phyloP scores from a whole-genome alignment of 2,113 vertebrate species.

The Chloropsis cyanopogon region DNA sequence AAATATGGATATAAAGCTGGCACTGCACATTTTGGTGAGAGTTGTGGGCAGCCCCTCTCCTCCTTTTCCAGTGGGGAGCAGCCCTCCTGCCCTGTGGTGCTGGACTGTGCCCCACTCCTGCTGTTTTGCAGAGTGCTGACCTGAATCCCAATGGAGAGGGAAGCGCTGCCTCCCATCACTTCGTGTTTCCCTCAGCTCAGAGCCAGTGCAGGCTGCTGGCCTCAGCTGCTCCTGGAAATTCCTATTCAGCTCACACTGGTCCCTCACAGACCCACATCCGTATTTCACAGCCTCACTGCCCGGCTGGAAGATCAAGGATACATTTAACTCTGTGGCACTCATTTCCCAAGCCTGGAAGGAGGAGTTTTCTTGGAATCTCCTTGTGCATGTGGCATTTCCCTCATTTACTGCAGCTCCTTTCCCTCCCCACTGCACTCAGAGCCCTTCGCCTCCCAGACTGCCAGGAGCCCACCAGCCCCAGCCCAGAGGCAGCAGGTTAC shows the following conservation, averaged over 20 bases:
- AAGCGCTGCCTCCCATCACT: rapidly evolving
- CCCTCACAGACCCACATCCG: not conserved
- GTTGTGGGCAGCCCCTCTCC: not conserved
- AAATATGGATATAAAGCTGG: rapidly evolving
- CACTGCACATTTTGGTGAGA: rapidly evolving
- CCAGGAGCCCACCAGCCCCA: not conserved
- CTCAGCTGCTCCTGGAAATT: not conserved
- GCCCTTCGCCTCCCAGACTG: not conserved
- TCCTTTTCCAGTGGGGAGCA: rapidly evolving
- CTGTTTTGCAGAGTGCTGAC: not conserved
- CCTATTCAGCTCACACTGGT: not conserved
- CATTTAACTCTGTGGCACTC: rapidly evolving
- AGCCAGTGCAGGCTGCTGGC: not conserved
- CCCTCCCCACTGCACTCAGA: not conserved
- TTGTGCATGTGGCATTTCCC: rapidly evolving
- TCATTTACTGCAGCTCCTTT: not conserved
- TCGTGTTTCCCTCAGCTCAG: rapidly evolving
- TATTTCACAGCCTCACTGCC: not conserved
- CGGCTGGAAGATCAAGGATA: not conserved
- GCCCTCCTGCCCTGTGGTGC: rapidly evolving
- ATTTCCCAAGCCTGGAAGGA: not conserved
- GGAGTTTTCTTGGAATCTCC: not conserved
- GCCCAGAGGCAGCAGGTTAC: not conserved
- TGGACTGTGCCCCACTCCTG: not conserved
- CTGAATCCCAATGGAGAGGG: not conserved